A percentile compares a stretch with the other conserved stretches of the same genome.
Evolutionary conservation across 2,888 invertebrate genomes (phyloP).

Genomic region (Labia minor): DNA sequence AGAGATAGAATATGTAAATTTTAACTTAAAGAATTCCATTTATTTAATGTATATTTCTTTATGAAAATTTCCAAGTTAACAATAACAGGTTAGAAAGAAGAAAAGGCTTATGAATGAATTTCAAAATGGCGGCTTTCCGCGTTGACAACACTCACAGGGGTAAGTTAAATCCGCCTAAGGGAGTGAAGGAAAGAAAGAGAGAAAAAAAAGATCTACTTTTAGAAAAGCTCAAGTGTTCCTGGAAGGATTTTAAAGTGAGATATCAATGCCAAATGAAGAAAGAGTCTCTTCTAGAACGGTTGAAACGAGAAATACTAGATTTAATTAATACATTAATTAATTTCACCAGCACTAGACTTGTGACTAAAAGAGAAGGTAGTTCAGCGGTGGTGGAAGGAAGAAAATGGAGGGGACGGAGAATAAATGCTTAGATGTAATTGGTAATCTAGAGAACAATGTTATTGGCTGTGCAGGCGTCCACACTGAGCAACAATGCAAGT

Average conservation of each 20-base stretch:
- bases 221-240: background rate
- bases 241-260: background rate
- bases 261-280: background rate
- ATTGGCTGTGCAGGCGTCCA: background rate
- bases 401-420: too few relatives aligned
- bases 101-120: background rate
- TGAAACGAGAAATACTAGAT: conserved; percentile 5
- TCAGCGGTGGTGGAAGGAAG: too few relatives aligned
- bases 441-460: conserved; percentile 7
- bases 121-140: background rate
- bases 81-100: background rate
- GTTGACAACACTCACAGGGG: background rate
- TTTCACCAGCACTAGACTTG: background rate
- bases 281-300: background rate
- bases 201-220: background rate
- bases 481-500: background rate
- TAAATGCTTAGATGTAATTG: background rate
- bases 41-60: background rate
- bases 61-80: conserved; percentile 5
- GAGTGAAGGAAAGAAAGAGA: background rate
- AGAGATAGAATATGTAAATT: background rate
- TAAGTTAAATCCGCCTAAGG: too few relatives aligned
- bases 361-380: background rate
- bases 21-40: background rate
- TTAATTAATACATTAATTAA: conserved; percentile 13